These are phyloP conservation scores for Ceramica pisi DNA, from an alignment of 2,888 invertebrate genomes.

Conservation along the genomic window DNA sequence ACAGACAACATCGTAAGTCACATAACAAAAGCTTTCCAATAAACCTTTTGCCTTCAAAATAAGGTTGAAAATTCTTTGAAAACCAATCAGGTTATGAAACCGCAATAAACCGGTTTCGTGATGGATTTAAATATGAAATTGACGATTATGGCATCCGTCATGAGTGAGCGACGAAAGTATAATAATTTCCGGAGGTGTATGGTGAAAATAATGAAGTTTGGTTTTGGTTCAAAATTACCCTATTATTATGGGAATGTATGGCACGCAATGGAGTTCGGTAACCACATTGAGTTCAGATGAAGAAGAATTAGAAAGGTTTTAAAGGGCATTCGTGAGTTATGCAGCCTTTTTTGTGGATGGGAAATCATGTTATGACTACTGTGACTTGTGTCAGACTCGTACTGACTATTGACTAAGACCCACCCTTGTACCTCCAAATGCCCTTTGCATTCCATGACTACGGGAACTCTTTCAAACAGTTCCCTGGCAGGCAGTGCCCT, in stretches of 20 bases:
- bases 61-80: constrained; percentile 34
- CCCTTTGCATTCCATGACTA: too few relatives aligned
- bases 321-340: constrained; percentile 25
- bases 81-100: constrained; percentile 51
- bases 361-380: too few relatives aligned
- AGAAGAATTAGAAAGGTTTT: constrained; percentile 53
- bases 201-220: constrained; percentile 70
- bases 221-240: constrained; percentile 57
- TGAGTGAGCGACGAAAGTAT: constrained; percentile 68
- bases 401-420: too few relatives aligned
- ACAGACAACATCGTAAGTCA: constrained; percentile 27
- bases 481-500: too few relatives aligned
- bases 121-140: constrained; percentile 65
- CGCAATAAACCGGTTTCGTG: constrained; percentile 62
- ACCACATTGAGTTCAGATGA: constrained; percentile 45
- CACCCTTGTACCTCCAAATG: too few relatives aligned
- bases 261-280: constrained; percentile 46
- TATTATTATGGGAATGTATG: constrained; percentile 59
- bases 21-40: not conserved
- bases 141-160: constrained; percentile 63
- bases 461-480: too few relatives aligned
- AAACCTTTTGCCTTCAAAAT: not conserved
- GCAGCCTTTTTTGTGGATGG: too few relatives aligned
- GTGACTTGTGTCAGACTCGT: too few relatives aligned
- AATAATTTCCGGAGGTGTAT: constrained; percentile 69